Conservation (phyloP, 2,888 invertebrate genomes). For the Yponomeuta malinellus region DNA sequence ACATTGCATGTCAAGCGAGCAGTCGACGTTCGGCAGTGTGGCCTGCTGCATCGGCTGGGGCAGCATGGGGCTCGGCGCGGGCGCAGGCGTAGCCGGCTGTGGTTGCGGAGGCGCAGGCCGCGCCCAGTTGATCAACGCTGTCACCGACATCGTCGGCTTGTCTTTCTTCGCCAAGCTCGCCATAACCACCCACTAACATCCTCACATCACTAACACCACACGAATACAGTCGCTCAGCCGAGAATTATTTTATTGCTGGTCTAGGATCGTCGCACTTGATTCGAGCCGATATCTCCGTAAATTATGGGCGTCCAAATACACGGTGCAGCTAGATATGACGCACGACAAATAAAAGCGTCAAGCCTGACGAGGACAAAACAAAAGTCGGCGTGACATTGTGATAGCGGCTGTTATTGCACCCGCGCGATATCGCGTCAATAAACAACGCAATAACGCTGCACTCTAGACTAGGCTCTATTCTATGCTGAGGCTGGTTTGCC, state of each 20-base stretch:
- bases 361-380: conserved; percentile 49
- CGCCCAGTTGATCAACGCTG: conserved; percentile 86
- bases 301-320: conserved; percentile 1
- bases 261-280: neutral
- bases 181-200: conserved; percentile 67
- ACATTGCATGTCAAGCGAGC: conserved; percentile 69
- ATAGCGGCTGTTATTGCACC: conserved; percentile 66
- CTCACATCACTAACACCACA: conserved; percentile 64
- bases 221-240: neutral
- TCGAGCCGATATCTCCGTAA: neutral
- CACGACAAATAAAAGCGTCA: conserved; percentile 36
- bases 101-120: conserved; percentile 70
- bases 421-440: conserved; percentile 54
- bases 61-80: conserved; percentile 43
- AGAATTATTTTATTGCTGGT: neutral
- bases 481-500: neutral
- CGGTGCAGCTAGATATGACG: conserved; percentile 34
- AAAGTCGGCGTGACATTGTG: conserved; percentile 66
- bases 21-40: conserved; percentile 55
- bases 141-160: conserved; percentile 90
- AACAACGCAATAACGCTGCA: conserved; percentile 33
- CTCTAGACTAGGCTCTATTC: conserved; percentile 21
- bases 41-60: conserved; percentile 43
- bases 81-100: conserved; percentile 52
- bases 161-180: conserved; percentile 87